Conservation (phyloP, 2,113 vertebrate species). For the Neolamprologus longior region DNA sequence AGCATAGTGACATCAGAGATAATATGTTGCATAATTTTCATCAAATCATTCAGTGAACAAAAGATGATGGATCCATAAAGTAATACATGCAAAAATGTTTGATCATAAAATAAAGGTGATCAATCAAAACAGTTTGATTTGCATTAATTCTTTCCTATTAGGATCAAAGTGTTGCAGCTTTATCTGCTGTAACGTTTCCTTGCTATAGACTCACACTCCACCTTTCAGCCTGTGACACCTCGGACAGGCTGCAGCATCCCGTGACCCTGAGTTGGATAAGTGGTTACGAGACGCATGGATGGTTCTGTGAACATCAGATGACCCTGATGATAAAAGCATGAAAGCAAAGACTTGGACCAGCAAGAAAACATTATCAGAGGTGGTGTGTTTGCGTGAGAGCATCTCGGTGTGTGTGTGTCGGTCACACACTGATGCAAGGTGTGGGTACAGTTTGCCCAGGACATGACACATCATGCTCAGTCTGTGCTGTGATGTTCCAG, state of each 20-base stretch:
- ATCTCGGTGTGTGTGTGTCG: background rate
- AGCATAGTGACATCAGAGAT: background rate
- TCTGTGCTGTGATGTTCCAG: constrained; percentile 44
- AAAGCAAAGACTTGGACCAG: background rate
- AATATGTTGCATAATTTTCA: background rate
- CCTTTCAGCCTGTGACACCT: background rate
- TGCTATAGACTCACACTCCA: background rate
- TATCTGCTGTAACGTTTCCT: background rate
- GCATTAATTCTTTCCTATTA: background rate
- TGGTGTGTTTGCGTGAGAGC: background rate
- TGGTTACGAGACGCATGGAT: background rate
- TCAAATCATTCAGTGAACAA: background rate
- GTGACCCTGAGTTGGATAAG: background rate
- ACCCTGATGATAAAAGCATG: background rate
- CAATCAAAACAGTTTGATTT: background rate
- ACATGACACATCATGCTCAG: constrained; percentile 23
- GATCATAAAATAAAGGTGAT: background rate
- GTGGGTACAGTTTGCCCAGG: constrained; percentile 32
- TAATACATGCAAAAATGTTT: background rate
- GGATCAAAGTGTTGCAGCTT: background rate
- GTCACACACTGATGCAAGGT: constrained; percentile 12
- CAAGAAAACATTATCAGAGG: background rate
- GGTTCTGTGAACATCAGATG: background rate
- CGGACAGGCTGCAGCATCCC: background rate
- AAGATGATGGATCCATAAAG: background rate